Conservation (phyloP, 2,797 vertebrate species). For the Sciaenops ocellatus region DNA sequence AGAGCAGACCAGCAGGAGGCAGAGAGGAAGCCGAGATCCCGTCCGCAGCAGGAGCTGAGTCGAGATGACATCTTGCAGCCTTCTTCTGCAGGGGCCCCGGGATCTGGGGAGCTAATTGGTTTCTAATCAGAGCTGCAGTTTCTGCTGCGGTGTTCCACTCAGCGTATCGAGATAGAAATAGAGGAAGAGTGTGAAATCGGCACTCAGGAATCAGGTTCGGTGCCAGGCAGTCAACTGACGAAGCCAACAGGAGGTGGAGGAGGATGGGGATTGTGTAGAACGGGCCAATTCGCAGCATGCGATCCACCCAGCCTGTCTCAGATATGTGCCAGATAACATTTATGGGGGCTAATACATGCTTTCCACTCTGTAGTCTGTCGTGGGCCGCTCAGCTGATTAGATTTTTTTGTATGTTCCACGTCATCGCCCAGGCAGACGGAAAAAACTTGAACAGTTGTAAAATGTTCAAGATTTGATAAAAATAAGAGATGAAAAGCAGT, state of each 20-base stretch:
- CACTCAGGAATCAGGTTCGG: constrained; percentile 53
- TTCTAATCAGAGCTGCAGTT: constrained; percentile 75
- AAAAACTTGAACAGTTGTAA: constrained; percentile 29
- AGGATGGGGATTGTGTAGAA: constrained; percentile 41
- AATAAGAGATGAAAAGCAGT: constrained; percentile 1
- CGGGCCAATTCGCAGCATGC: constrained; percentile 69
- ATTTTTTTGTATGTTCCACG: constrained; percentile 38
- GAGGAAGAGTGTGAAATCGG: constrained; percentile 66
- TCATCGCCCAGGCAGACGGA: constrained; percentile 23
- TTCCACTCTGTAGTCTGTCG: constrained; percentile 17
- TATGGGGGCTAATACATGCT: constrained; percentile 67
- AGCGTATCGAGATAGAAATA: constrained; percentile 63
- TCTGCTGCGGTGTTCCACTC: constrained; percentile 43
- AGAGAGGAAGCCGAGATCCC: constrained; percentile 11
- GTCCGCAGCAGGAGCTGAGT: constrained; percentile 44
- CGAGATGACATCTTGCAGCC: constrained; percentile 51
- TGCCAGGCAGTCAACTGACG: constrained; percentile 68
- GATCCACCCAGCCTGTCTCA: constrained; percentile 61
- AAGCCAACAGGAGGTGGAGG: constrained; percentile 53
- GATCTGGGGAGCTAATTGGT: constrained; percentile 74
- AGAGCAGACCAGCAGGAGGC: constrained; percentile 44
- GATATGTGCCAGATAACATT: constrained; percentile 71
- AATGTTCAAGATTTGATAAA: constrained; percentile 46
- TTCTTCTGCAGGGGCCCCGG: constrained; percentile 49
- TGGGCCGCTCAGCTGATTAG: constrained; percentile 16